Conservation (phyloP, 2,888 invertebrate genomes). For the Campoplex nolae region DNA sequence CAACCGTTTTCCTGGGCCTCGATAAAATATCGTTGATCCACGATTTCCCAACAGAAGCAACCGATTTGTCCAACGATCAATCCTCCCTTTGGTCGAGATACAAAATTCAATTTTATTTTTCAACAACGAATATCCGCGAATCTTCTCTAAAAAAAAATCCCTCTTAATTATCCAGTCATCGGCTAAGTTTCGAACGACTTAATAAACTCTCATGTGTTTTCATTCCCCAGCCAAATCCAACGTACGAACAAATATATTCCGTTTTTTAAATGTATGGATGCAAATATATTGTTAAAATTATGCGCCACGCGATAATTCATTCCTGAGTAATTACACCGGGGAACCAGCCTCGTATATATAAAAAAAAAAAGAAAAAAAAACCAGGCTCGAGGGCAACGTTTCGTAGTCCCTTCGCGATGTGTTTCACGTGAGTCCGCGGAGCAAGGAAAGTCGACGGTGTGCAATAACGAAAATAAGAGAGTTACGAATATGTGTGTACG, state of each 20-base stretch:
- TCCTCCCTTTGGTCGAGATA: too few relatives aligned
- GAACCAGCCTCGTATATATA: constrained; percentile 55
- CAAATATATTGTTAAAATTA: constrained; percentile 63
- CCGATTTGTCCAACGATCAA: background rate
- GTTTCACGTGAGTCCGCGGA: constrained; percentile 42
- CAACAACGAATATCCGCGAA: background rate
- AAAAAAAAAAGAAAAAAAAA: constrained; percentile 3
- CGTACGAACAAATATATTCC: background rate
- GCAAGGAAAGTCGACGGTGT: constrained; percentile 30
- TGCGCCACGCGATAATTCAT: constrained; percentile 76
- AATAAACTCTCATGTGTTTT: background rate
- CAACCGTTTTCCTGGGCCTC: constrained; percentile 15
- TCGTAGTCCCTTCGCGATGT: constrained; percentile 52
- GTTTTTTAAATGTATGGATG: constrained; percentile 47
- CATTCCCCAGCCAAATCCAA: background rate
- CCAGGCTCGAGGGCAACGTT: constrained; percentile 48
- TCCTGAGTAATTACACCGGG: constrained; percentile 79
- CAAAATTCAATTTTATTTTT: background rate
- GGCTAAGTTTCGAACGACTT: background rate
- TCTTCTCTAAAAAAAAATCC: background rate
- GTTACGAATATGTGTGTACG: background rate
- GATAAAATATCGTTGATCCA: background rate
- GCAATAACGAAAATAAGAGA: background rate
- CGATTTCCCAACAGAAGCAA: background rate
- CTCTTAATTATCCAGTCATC: background rate